These are phyloP conservation scores for Anolis sagrei DNA, from an alignment of 2,113 vertebrate genomes.

Conservation along the genomic window DNA sequence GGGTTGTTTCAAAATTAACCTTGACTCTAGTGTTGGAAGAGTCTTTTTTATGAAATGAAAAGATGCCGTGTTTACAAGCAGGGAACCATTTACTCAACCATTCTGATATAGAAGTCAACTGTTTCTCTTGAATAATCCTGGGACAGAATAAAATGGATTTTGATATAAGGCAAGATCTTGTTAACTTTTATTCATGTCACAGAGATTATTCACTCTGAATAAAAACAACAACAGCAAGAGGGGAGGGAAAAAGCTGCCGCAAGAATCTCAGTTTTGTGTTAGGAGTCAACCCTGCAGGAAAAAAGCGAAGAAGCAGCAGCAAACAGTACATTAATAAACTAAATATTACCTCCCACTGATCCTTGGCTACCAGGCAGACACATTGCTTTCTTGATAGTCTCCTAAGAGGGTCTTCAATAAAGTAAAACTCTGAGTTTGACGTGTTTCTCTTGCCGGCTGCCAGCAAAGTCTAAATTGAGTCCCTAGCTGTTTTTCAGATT, in stretches of 20 bases:
- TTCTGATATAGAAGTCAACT: conserved; percentile 58
- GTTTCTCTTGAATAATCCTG: conserved; percentile 60
- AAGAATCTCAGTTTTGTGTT: conserved; percentile 69
- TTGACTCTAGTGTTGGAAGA: conserved; percentile 51
- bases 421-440: conserved; percentile 77
- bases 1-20: conserved; percentile 56
- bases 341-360: conserved; percentile 77
- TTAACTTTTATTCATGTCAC: conserved; percentile 76
- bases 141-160: conserved; percentile 67
- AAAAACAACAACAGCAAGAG: not conserved
- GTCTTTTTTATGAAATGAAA: conserved; percentile 37
- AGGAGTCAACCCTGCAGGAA: conserved; percentile 63
- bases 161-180: conserved; percentile 76
- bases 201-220: conserved; percentile 55
- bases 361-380: conserved; percentile 68
- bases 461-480: conserved; percentile 80
- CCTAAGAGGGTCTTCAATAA: conserved; percentile 80
- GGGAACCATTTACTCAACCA: conserved; percentile 61
- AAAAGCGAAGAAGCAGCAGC: conserved; percentile 53
- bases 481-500: conserved; percentile 77
- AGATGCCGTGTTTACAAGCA: conserved; percentile 59
- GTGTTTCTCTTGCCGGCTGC: conserved; percentile 74
- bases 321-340: conserved; percentile 79
- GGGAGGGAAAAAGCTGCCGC: conserved; percentile 68
- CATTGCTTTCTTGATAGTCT: conserved; percentile 72